These are phyloP conservation scores for Amia ocellicauda DNA, from an alignment of 2,113 vertebrate species.

Conservation along the genomic window DNA sequence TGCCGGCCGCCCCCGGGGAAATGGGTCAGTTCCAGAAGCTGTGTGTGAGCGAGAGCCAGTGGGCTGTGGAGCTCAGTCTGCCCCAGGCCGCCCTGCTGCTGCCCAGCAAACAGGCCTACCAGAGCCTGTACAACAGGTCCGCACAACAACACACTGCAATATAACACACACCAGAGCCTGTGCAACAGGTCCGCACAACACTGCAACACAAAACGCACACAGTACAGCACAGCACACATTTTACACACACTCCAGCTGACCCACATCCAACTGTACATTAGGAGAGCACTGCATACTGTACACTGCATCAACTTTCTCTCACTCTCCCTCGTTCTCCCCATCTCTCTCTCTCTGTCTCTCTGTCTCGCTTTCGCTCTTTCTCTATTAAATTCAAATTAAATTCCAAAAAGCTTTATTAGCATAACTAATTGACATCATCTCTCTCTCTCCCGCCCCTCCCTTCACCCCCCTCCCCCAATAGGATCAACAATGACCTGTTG, in stretches of 20 bases:
- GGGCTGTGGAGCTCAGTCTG: conserved; percentile 74
- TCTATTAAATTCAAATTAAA: neutral
- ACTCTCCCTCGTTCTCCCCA: too few species aligned
- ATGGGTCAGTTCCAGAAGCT: conserved; percentile 82
- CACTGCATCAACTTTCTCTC: too few species aligned
- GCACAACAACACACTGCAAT: too few species aligned
- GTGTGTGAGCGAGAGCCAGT: conserved; percentile 75
- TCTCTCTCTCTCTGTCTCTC: too few species aligned
- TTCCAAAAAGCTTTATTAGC: too few species aligned
- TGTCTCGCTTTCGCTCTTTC: neutral
- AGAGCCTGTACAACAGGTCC: conserved; percentile 91
- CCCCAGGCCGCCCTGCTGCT: conserved; percentile 76
- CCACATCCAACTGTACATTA: too few species aligned
- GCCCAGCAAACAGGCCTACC: conserved; percentile 85
- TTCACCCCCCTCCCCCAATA: conserved; percentile 35
- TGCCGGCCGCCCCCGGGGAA: conserved; percentile 83
- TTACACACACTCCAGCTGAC: too few species aligned
- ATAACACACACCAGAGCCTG: neutral
- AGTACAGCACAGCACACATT: too few species aligned
- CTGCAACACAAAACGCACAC: too few species aligned
- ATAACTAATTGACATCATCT: neutral
- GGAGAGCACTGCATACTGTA: too few species aligned
- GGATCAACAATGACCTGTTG: conserved; percentile 87
- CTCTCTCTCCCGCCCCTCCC: neutral
- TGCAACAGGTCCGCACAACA: conserved; percentile 23